Conservation (phyloP, 2,113 vertebrate genomes). For the Gymnorhina tibicen region DNA sequence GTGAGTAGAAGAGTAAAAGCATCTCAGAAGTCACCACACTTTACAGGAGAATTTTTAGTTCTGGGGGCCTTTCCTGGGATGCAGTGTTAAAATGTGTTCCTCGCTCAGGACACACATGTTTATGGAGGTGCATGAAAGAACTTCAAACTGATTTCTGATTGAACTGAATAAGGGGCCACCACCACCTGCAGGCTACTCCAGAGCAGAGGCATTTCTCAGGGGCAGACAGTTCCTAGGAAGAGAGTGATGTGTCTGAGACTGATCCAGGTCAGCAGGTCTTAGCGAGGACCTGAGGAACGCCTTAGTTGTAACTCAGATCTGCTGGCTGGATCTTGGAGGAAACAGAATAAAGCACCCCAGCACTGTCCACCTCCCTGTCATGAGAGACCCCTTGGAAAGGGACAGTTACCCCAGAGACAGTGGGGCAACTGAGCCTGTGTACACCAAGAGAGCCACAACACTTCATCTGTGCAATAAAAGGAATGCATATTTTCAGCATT, state of each 20-base stretch:
- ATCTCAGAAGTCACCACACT: neutral
- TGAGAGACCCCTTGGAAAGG: neutral
- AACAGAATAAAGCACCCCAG: neutral
- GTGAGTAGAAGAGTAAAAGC: neutral
- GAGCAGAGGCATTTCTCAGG: neutral
- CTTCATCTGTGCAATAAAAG: neutral
- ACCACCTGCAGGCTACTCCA: rapidly evolving
- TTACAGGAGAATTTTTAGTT: neutral
- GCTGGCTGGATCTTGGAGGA: neutral
- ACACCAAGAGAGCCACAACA: rapidly evolving
- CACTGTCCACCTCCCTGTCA: neutral
- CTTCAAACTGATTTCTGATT: neutral
- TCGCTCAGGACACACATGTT: neutral
- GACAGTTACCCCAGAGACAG: too few species aligned
- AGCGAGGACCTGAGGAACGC: neutral
- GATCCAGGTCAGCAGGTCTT: neutral
- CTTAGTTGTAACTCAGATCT: neutral
- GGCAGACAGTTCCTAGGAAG: neutral
- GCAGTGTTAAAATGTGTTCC: rapidly evolving
- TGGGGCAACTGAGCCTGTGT: neutral
- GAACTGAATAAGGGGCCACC: neutral
- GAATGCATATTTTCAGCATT: neutral
- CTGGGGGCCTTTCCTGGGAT: neutral
- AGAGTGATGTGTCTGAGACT: neutral
- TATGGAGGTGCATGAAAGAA: neutral